Percentiles rank a stretch among this genome's conserved stretches.
phyloP scores from a whole-genome alignment of 2,797 vertebrate species.

The Remorina albescens region DNA sequence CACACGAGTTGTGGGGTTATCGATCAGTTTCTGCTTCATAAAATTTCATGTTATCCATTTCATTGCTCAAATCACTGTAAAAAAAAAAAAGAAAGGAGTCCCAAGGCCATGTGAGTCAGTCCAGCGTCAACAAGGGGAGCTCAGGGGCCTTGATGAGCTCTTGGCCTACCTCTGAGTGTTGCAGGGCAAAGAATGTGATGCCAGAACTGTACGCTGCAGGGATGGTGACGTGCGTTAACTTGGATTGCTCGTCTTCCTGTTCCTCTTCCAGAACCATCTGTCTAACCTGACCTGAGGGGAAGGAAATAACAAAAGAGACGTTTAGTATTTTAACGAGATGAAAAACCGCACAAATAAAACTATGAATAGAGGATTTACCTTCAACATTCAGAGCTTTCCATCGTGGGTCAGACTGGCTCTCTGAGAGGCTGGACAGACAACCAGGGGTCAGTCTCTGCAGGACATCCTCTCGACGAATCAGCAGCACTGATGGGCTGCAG shows the following conservation, averaged over 20 bases:
- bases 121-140: constrained; percentile 68
- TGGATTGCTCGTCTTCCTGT: constrained; percentile 34
- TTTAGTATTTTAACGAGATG: neutral
- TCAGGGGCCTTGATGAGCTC: constrained; percentile 75
- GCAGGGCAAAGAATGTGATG: constrained; percentile 79
- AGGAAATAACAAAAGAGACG: neutral
- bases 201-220: constrained; percentile 86
- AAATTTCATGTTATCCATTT: neutral
- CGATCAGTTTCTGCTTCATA: neutral
- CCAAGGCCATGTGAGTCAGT: neutral
- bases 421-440: constrained; percentile 60
- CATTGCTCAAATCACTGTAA: constrained; percentile 4
- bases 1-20: neutral
- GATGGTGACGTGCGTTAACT: constrained; percentile 74
- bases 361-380: constrained; percentile 54
- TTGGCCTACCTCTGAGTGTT: constrained; percentile 61
- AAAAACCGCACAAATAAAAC: neutral
- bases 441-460: constrained; percentile 71
- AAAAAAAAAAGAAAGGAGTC: neutral
- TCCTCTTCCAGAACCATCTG: constrained; percentile 73
- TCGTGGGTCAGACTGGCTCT: constrained; percentile 51
- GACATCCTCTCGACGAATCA: constrained; percentile 84
- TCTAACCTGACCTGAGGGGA: constrained; percentile 79
- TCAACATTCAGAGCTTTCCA: constrained; percentile 81
- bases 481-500: constrained; percentile 83